A percentile compares a stretch with the other conserved stretches of the same genome.
phyloP scores from a whole-genome alignment of 2,113 vertebrate species.

The Pangasianodon hypophthalmus region DNA sequence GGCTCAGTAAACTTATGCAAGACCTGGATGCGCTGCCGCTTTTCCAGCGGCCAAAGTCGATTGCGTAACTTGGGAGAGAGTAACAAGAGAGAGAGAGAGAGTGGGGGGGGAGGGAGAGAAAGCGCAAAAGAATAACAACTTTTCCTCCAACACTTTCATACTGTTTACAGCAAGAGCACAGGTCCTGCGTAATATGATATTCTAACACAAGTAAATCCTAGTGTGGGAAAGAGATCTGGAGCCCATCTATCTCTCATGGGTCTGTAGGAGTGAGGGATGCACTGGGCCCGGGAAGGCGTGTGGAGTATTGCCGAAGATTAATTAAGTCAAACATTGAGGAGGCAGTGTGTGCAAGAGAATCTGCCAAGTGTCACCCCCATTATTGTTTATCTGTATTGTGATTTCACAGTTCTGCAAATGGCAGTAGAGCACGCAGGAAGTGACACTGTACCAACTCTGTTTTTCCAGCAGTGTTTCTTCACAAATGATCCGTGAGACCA shows the following conservation, averaged over 20 bases:
- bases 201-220: conserved; percentile 53
- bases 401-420: conserved; percentile 24
- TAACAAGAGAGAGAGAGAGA: conserved; percentile 15
- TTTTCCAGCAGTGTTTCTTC: conserved; percentile 25
- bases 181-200: conserved; percentile 62
- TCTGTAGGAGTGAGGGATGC: conserved; percentile 46
- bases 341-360: conserved; percentile 26
- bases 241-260: conserved; percentile 39
- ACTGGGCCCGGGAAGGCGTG: conserved; percentile 14
- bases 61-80: conserved; percentile 65
- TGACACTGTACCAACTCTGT: neutral
- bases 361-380: neutral
- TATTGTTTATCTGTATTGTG: conserved; percentile 30
- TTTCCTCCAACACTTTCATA: conserved; percentile 55
- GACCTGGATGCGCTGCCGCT: conserved; percentile 65
- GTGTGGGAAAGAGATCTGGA: conserved; percentile 53
- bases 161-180: conserved; percentile 64
- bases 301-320: conserved; percentile 14
- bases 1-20: conserved; percentile 70
- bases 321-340: conserved; percentile 23
- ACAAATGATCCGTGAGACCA: conserved; percentile 10
- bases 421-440: conserved; percentile 17
- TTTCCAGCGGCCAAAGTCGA: conserved; percentile 60
- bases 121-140: conserved; percentile 64
- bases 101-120: neutral